A percentile compares a stretch with the other conserved stretches of the same genome.
Conservation (phyloP, 2,888 invertebrate species). For the Nemoura dubitans region DNA sequence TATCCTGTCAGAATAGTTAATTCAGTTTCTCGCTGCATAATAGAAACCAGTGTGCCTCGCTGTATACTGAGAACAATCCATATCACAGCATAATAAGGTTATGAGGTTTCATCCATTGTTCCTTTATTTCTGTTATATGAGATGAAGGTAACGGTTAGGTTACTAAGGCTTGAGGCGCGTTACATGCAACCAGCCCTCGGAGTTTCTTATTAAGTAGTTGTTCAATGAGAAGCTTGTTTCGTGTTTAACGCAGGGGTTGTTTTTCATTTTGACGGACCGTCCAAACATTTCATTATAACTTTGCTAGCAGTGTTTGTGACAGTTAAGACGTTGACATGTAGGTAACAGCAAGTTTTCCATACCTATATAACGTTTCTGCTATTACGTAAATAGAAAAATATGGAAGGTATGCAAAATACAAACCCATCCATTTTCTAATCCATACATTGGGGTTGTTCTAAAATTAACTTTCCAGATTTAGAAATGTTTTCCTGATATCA, state of each 20-base stretch:
- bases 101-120: not conserved
- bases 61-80: too few relatives aligned
- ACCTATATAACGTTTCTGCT: too few relatives aligned
- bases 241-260: not conserved
- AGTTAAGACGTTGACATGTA: not conserved
- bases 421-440: too few relatives aligned
- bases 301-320: not conserved
- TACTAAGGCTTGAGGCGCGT: not conserved
- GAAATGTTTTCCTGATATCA: too few relatives aligned
- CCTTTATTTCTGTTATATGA: not conserved
- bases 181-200: not conserved
- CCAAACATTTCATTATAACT: not conserved
- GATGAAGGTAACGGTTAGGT: not conserved
- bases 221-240: not conserved
- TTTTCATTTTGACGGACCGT: not conserved
- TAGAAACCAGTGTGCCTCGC: too few relatives aligned
- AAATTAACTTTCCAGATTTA: too few relatives aligned
- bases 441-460: too few relatives aligned
- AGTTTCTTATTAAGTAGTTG: not conserved
- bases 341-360: too few relatives aligned
- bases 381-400: too few relatives aligned
- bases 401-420: too few relatives aligned
- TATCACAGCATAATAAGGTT: not conserved
- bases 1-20: slow-evolving; percentile 1
- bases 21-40: not conserved